Evolutionary conservation across 2,113 vertebrate genomes (phyloP).

Genomic region (Larimichthys polyactis): DNA sequence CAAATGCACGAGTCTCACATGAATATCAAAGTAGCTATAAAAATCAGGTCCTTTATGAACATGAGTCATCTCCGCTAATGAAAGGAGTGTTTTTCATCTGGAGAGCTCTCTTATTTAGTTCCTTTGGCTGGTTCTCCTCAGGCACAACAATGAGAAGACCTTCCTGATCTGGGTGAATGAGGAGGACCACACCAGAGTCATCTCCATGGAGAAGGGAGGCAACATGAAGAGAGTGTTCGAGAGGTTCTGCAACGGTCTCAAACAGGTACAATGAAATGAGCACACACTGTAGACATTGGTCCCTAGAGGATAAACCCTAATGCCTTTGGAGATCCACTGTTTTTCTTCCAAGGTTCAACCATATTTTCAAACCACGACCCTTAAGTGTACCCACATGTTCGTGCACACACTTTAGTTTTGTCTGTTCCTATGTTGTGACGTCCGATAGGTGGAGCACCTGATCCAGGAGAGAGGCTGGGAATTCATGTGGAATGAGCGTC

Average conservation of each 20-base stretch:
- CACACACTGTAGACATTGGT: too few species aligned
- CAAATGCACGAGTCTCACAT: not conserved
- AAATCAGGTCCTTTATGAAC: not conserved
- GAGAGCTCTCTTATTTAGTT: conserved; percentile 19
- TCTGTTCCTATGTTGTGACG: not conserved
- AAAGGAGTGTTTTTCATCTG: not conserved
- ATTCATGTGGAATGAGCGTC: conserved; percentile 95
- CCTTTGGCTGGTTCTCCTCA: conserved; percentile 25
- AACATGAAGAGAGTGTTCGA: conserved; percentile 97
- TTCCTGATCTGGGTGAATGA: conserved; percentile 97
- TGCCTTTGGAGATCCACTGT: too few species aligned
- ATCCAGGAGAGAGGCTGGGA: conserved; percentile 95
- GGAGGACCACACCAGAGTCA: conserved; percentile 95
- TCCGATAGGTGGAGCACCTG: conserved; percentile 89
- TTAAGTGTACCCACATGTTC: too few species aligned
- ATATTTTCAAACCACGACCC: too few species aligned
- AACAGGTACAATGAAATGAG: conserved; percentile 83
- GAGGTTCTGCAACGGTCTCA: conserved; percentile 94
- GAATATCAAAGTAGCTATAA: not conserved
- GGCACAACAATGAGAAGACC: conserved; percentile 96
- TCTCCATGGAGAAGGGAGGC: conserved; percentile 97
- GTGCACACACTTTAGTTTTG: too few species aligned
- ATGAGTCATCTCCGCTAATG: conserved; percentile 6
- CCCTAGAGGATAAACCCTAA: too few species aligned
- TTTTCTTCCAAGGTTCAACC: too few species aligned